phyloP scores from a whole-genome alignment of 2,888 invertebrate species.

The Ophion ellenae region DNA sequence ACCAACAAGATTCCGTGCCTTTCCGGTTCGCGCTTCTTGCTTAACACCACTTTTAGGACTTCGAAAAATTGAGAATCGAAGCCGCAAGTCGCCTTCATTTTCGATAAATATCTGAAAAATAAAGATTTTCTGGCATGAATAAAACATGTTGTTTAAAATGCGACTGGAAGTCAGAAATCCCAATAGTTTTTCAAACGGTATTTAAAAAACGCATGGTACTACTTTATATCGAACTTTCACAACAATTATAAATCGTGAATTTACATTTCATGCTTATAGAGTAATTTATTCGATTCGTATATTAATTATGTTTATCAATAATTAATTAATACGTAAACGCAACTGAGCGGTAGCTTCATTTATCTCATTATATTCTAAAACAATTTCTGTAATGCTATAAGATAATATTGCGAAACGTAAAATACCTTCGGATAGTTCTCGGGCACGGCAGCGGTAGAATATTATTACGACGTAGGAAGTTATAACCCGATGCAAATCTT shows the following conservation, averaged over 20 bases:
- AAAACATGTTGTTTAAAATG: not conserved
- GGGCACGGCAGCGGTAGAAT: not conserved
- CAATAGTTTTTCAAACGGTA: not conserved
- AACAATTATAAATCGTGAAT: not conserved
- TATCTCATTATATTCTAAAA: too few relatives aligned
- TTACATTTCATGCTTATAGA: too few relatives aligned
- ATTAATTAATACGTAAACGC: not conserved
- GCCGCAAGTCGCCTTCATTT: not conserved
- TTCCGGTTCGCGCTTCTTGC: too few relatives aligned
- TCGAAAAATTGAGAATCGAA: not conserved
- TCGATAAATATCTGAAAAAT: not conserved
- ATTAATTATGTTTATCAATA: not conserved
- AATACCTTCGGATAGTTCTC: not conserved
- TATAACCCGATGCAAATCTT: not conserved
- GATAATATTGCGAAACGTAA: not conserved
- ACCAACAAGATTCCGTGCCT: not conserved
- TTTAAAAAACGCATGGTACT: too few relatives aligned
- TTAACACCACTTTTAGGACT: too few relatives aligned
- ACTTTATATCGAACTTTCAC: not conserved
- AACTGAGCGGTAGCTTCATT: not conserved
- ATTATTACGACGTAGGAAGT: not conserved
- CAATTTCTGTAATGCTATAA: not conserved
- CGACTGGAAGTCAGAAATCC: too few relatives aligned
- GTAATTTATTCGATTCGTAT: too few relatives aligned
- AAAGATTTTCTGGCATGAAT: not conserved